Evolutionary conservation across 2,888 invertebrate genomes (phyloP).

Genomic region (Caenorhabditis macrosperma): DNA sequence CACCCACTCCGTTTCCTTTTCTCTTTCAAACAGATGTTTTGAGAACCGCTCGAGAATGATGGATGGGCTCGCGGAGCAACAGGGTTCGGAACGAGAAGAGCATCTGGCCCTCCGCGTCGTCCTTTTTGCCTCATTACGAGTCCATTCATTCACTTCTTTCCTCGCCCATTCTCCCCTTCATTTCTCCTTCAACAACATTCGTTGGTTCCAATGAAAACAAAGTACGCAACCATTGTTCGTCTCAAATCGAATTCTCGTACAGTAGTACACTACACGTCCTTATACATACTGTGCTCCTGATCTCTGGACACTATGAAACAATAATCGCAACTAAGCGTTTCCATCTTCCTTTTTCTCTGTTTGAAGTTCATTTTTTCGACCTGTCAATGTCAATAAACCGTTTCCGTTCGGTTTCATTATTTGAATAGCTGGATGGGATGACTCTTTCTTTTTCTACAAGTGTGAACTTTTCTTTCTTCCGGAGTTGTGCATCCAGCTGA

Average conservation of each 20-base stretch:
- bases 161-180: not conserved
- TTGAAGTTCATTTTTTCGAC: not conserved
- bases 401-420: not conserved
- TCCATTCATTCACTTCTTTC: constrained; percentile 9
- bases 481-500: not conserved
- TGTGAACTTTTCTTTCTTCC: not conserved
- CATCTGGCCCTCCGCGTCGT: constrained; percentile 5
- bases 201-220: not conserved
- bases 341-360: not conserved
- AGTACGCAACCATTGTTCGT: no score
- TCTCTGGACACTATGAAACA: no score
- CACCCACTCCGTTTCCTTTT: not conserved
- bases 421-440: not conserved
- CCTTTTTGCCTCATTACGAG: constrained; percentile 1
- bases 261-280: no score
- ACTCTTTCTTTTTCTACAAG: not conserved
- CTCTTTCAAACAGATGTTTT: not conserved
- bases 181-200: not conserved
- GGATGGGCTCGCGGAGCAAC: constrained; percentile 14
- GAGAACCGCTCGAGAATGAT: not conserved
- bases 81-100: not conserved
- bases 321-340: no score
- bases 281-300: no score
- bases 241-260: no score
- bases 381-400: not conserved